A percentile compares a stretch with the other conserved stretches of the same genome.
These are phyloP conservation scores for Drosophila varians DNA, from an alignment of 1,140 invertebrate species.

Conservation along the genomic window DNA sequence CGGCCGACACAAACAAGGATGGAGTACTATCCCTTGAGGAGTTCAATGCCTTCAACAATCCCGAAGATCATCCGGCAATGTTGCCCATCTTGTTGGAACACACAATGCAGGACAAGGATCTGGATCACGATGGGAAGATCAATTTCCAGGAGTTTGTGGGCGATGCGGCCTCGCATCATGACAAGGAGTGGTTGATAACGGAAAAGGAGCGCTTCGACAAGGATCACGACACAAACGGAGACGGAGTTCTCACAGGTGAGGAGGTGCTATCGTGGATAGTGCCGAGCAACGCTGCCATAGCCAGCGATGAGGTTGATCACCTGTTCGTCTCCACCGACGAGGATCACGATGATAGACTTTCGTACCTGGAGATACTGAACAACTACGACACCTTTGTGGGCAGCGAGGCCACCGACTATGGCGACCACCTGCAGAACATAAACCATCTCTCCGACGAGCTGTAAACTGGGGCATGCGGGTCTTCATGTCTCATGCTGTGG, in stretches of 20 bases:
- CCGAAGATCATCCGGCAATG: slow-evolving; percentile 97
- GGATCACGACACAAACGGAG: slow-evolving; percentile 94
- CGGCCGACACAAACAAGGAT: slow-evolving; percentile 94
- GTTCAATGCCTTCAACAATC: slow-evolving; percentile 95
- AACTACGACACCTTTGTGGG: slow-evolving; percentile 97
- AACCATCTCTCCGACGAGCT: slow-evolving; percentile 92
- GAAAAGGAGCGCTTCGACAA: slow-evolving; percentile 96
- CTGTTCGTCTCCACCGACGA: slow-evolving; percentile 95
- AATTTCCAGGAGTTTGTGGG: slow-evolving; percentile 93
- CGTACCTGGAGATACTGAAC: slow-evolving; percentile 93
- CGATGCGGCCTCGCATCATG: slow-evolving; percentile 88
- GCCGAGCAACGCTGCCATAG: slow-evolving; percentile 95
- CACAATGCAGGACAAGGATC: slow-evolving; percentile 93
- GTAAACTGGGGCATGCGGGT: slow-evolving; percentile 78
- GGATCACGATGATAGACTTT: slow-evolving; percentile 92
- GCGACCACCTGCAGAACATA: slow-evolving; percentile 92
- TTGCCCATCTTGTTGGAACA: slow-evolving; percentile 92
- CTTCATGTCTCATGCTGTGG: slow-evolving; percentile 42
- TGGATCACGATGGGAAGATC: slow-evolving; percentile 91
- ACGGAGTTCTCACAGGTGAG: slow-evolving; percentile 90
- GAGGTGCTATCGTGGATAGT: slow-evolving; percentile 96
- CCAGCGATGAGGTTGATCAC: slow-evolving; percentile 95
- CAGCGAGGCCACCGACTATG: slow-evolving; percentile 98
- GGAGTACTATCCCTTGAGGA: slow-evolving; percentile 90
- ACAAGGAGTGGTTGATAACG: slow-evolving; percentile 91